These are phyloP conservation scores for Hapalemur alaotrensis DNA, from an alignment of 2,797 vertebrate genomes.

Conservation along the genomic window DNA sequence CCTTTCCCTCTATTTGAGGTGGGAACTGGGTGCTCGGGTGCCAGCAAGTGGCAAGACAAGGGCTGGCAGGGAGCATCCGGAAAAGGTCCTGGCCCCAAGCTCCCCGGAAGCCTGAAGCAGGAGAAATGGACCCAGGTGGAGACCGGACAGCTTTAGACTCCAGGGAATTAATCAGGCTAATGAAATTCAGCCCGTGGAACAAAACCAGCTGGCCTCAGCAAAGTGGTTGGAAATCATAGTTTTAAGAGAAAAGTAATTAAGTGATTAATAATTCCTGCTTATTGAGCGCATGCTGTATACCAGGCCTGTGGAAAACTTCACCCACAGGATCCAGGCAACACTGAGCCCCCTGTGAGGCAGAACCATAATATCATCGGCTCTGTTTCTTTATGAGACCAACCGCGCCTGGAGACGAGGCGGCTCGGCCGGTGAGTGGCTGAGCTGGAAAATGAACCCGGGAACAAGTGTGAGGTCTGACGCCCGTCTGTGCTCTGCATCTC, in stretches of 20 bases:
- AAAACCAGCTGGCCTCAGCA: not conserved
- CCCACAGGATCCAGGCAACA: accelerated
- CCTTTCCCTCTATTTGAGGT: not conserved
- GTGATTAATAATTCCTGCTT: not conserved
- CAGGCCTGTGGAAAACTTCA: not conserved
- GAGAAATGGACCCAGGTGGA: not conserved
- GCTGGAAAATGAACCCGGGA: not conserved
- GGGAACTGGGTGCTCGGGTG: not conserved
- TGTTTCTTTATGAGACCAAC: not conserved
- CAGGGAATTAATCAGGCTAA: not conserved
- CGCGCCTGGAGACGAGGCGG: accelerated
- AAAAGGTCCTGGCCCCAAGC: no score
- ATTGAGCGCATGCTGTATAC: accelerated
- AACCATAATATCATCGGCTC: not conserved
- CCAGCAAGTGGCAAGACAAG: not conserved
- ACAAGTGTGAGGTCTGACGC: not conserved
- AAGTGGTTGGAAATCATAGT: not conserved
- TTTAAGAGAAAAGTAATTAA: not conserved
- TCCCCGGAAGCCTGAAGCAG: not conserved
- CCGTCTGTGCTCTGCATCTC: no score
- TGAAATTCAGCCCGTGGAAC: not conserved
- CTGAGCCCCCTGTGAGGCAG: not conserved
- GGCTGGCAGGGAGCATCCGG: not conserved
- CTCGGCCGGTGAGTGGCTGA: no score
- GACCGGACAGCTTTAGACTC: not conserved